phyloP scores from a whole-genome alignment of 2,113 vertebrate species.

The Puffinus mauretanicus region DNA sequence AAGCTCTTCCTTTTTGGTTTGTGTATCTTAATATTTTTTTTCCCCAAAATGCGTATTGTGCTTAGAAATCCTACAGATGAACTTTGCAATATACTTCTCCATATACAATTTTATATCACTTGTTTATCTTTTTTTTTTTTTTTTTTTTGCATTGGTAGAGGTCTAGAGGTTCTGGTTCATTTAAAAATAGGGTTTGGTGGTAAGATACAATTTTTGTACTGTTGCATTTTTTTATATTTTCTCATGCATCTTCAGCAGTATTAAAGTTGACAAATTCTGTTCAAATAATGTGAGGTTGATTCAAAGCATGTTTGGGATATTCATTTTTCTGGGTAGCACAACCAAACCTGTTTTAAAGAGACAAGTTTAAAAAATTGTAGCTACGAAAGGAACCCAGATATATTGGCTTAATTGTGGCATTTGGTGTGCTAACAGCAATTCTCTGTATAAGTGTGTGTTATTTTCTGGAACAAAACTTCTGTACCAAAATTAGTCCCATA shows the following conservation, averaged over 20 bases:
- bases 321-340: not conserved
- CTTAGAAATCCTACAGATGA: not conserved
- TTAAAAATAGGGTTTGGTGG: not conserved
- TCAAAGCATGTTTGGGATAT: not conserved
- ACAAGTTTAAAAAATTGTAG: not conserved
- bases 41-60: not conserved
- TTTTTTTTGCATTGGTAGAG: not conserved
- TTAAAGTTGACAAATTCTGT: not conserved
- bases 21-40: not conserved
- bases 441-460: not conserved
- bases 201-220: not conserved
- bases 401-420: not conserved
- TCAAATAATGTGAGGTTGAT: not conserved
- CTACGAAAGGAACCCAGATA: not conserved
- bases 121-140: not conserved
- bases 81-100: not conserved
- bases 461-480: not conserved
- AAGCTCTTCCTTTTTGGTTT: not conserved
- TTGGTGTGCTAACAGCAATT: not conserved
- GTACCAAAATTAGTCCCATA: not conserved
- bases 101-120: not conserved
- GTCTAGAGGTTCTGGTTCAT: not conserved
- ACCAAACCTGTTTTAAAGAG: not conserved
- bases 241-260: not conserved
- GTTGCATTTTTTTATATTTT: not conserved